Conservation (phyloP, 2,797 vertebrate species). For the Poecilia velifera region DNA sequence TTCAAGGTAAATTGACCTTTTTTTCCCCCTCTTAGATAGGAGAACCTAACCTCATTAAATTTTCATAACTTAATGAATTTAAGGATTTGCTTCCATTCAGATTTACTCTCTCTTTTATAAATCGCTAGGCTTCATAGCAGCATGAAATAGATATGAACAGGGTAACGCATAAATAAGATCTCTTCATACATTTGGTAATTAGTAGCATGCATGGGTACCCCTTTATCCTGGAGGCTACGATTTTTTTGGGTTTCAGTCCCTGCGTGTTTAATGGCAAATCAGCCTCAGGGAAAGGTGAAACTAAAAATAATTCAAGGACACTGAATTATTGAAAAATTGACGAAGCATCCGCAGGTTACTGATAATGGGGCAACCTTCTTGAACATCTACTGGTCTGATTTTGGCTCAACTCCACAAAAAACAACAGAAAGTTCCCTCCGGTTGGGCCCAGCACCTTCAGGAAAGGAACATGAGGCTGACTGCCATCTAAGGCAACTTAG, state of each 20-base stretch:
- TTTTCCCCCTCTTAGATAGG: neutral
- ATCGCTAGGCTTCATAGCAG: neutral
- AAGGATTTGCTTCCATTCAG: neutral
- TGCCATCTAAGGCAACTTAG: neutral
- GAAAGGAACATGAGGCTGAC: neutral
- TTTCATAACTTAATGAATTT: neutral
- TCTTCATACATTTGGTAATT: neutral
- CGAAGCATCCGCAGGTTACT: too few species aligned
- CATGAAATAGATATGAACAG: neutral
- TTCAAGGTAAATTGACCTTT: neutral
- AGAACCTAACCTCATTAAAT: neutral
- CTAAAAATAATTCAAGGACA: too few species aligned
- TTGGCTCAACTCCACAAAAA: neutral
- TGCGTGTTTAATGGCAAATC: too few species aligned
- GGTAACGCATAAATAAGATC: neutral
- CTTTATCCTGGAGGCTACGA: neutral
- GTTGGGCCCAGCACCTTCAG: neutral
- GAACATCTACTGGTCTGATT: too few species aligned
- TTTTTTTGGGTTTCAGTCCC: neutral
- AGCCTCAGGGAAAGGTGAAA: too few species aligned
- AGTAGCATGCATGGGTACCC: neutral
- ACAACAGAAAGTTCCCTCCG: neutral
- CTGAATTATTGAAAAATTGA: too few species aligned
- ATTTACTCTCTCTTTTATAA: neutral
- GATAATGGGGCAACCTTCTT: too few species aligned